Evolutionary conservation across 53 echinoderm and acorn worm species (phyloP).

Genomic region (Mesocentrotus franciscanus): DNA sequence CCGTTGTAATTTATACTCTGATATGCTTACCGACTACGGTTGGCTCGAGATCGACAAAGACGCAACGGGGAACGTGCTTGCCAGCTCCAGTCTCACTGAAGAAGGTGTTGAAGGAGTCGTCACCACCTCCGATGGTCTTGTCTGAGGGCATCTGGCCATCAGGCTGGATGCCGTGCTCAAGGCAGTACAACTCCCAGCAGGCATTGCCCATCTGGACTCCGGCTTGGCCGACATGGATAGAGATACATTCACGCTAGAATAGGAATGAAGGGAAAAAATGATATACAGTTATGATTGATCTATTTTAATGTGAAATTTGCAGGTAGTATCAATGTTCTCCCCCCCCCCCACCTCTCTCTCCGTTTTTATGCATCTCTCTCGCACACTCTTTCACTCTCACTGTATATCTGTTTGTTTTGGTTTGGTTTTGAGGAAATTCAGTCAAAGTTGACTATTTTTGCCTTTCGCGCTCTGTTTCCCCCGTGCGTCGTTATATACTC

Average conservation of each 20-base stretch:
- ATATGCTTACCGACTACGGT: conserved; percentile 73
- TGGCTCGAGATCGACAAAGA: conserved; percentile 75
- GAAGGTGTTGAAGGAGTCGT: conserved; percentile 94
- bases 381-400: too few relatives aligned
- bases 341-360: too few relatives aligned
- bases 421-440: too few relatives aligned
- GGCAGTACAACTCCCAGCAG: conserved; percentile 89
- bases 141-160: conserved; percentile 95
- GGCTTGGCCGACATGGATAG: conserved; percentile 88
- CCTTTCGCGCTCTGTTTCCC: too few relatives aligned
- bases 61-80: conserved; percentile 74
- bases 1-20: too few relatives aligned
- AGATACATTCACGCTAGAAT: conserved; percentile 66
- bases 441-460: too few relatives aligned
- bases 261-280: background rate
- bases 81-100: conserved; percentile 82
- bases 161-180: conserved; percentile 89
- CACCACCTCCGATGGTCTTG: conserved; percentile 89
- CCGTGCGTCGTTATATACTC: too few relatives aligned
- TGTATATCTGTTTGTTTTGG: too few relatives aligned
- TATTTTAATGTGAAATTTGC: too few relatives aligned
- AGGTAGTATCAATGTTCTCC: too few relatives aligned
- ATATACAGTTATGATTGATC: too few relatives aligned
- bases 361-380: too few relatives aligned
- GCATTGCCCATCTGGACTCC: conserved; percentile 95